A percentile compares a stretch with the other conserved stretches of the same genome.
Conservation (phyloP, 2,113 vertebrate genomes). For the Ochotona curzoniae region DNA sequence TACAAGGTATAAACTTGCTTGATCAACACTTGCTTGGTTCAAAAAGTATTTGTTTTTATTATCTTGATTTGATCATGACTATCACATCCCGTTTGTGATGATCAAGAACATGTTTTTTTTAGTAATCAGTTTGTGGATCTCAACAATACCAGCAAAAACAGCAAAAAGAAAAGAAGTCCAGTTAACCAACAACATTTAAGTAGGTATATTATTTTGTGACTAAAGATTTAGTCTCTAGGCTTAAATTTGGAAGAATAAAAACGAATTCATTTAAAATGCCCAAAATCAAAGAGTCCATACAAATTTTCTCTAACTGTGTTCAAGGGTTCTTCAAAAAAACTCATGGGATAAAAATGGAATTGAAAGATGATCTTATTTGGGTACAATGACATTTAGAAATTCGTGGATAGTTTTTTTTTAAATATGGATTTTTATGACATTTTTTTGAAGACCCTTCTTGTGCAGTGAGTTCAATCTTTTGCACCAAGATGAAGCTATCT, state of each 20-base stretch:
- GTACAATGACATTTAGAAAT: too few species aligned
- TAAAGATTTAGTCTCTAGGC: constrained; percentile 21
- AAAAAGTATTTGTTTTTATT: neutral
- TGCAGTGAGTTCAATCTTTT: too few species aligned
- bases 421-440: too few species aligned
- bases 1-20: neutral
- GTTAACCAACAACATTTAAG: constrained; percentile 40
- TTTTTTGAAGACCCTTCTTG: too few species aligned
- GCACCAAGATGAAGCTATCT: too few species aligned
- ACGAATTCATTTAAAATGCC: constrained; percentile 23
- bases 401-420: too few species aligned
- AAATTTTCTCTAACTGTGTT: neutral
- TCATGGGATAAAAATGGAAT: too few species aligned
- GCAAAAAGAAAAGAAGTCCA: constrained; percentile 15
- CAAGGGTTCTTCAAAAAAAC: neutral
- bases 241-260: constrained; percentile 38
- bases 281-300: constrained; percentile 26
- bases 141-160: neutral
- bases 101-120: neutral
- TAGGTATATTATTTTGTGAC: neutral
- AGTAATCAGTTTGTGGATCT: neutral
- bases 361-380: too few species aligned
- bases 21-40: neutral
- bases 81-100: neutral
- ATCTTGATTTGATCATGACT: neutral